phyloP scores from a whole-genome alignment of 2,113 vertebrate genomes.

The Ctenomys sociabilis region DNA sequence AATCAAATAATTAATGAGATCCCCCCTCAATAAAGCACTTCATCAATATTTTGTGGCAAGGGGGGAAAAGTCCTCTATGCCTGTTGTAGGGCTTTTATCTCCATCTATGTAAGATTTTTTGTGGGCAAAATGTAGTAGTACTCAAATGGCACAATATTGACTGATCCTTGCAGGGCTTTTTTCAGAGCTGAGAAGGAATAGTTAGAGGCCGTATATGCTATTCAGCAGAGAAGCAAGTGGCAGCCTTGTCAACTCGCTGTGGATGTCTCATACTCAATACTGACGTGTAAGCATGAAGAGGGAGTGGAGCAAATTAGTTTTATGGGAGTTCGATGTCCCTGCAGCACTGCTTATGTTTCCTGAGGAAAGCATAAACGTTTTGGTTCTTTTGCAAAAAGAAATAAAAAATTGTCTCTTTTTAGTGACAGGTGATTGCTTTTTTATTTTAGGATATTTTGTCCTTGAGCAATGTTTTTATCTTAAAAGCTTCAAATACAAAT shows the following conservation, averaged over 20 bases:
- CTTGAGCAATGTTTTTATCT: neutral
- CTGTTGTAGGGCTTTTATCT: constrained; percentile 86
- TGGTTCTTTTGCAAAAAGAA: constrained; percentile 17
- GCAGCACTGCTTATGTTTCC: neutral
- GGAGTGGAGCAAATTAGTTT: neutral
- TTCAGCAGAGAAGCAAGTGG: constrained; percentile 1
- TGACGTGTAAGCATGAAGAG: constrained; percentile 40
- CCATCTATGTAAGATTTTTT: constrained; percentile 79
- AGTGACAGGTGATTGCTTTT: neutral
- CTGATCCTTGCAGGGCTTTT: constrained; percentile 72
- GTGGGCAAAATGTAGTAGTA: constrained; percentile 83
- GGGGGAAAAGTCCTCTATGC: constrained; percentile 78
- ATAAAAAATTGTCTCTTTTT: neutral
- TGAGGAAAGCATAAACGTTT: neutral
- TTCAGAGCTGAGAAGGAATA: constrained; percentile 78
- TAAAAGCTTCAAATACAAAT: neutral
- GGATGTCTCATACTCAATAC: constrained; percentile 33
- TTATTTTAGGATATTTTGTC: neutral
- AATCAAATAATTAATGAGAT: constrained; percentile 95
- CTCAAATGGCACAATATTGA: constrained; percentile 89
- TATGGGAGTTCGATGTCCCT: neutral
- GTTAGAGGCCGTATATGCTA: constrained; percentile 62
- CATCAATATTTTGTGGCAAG: constrained; percentile 88
- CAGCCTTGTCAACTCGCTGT: constrained; percentile 1
- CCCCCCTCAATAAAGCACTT: constrained; percentile 87